These are phyloP conservation scores for Diachasmimorpha longicaudata DNA, from an alignment of 1,140 invertebrate genomes.

Conservation along the genomic window DNA sequence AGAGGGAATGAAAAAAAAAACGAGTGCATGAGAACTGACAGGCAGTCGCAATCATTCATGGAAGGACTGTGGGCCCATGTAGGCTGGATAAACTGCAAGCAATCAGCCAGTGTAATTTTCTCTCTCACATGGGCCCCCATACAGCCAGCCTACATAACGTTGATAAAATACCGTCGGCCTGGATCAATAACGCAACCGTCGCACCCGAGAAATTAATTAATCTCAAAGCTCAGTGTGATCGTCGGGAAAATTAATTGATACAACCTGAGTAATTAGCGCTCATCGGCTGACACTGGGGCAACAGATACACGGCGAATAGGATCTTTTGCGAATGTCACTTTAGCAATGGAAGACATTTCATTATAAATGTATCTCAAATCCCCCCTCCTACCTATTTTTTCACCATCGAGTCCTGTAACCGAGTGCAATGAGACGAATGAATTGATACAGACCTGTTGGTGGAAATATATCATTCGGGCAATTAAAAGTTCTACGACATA, in stretches of 20 bases:
- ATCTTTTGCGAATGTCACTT: background rate
- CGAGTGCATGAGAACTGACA: conserved; percentile 18
- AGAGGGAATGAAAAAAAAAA: background rate
- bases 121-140: background rate
- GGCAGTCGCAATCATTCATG: conserved; percentile 27
- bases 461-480: background rate
- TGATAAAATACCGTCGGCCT: conserved; percentile 29
- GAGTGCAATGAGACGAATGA: background rate
- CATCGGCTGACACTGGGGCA: conserved; percentile 16
- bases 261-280: conserved; percentile 37
- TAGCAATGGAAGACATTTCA: background rate
- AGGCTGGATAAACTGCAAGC: conserved; percentile 22
- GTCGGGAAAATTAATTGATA: conserved; percentile 45
- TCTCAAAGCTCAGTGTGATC: conserved; percentile 34
- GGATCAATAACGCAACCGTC: conserved; percentile 31
- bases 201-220: conserved; percentile 39
- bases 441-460: conserved; percentile 3
- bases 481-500: background rate
- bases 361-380: background rate
- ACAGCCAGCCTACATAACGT: background rate
- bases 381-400: background rate
- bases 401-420: background rate
- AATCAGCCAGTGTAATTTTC: conserved; percentile 31
- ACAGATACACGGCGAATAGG: background rate
- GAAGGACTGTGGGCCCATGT: conserved; percentile 5